These are phyloP conservation scores for Orius laevigatus DNA, from an alignment of 1,140 invertebrate species.

Conservation along the genomic window DNA sequence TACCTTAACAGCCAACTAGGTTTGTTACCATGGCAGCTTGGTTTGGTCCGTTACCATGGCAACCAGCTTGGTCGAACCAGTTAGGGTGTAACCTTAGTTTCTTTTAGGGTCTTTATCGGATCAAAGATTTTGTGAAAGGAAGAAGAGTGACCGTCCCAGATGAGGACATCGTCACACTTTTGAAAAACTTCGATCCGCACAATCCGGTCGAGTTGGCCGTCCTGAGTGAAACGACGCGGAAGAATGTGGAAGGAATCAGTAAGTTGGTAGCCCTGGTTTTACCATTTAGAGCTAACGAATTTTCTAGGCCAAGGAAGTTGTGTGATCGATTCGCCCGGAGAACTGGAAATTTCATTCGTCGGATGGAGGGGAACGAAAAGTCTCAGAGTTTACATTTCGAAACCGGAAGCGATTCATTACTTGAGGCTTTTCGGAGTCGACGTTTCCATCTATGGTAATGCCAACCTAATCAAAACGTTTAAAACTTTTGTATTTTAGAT, in stretches of 20 bases:
- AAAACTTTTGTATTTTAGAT: constrained; percentile 24
- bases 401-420: constrained; percentile 68
- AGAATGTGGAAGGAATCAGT: background rate
- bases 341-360: constrained; percentile 51
- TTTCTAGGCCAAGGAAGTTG: constrained; percentile 53
- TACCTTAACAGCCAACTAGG: background rate
- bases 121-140: constrained; percentile 43
- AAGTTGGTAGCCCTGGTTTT: background rate
- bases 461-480: background rate
- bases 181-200: constrained; percentile 54
- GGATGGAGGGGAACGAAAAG: constrained; percentile 83
- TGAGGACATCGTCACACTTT: constrained; percentile 59
- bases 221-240: constrained; percentile 36
- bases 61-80: too few species aligned
- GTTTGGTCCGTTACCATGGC: too few species aligned
- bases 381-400: constrained; percentile 67
- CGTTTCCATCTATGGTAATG: constrained; percentile 53
- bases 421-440: constrained; percentile 68
- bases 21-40: background rate
- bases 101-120: constrained; percentile 46
- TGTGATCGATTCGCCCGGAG: constrained; percentile 43
- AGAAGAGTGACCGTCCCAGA: constrained; percentile 48
- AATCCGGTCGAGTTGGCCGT: constrained; percentile 49
- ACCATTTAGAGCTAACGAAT: constrained; percentile 29
- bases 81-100: constrained; percentile 1